Base-by-base conservation (phyloP, 2,113 vertebrate genomes). In the Egretta garzetta region DNA sequence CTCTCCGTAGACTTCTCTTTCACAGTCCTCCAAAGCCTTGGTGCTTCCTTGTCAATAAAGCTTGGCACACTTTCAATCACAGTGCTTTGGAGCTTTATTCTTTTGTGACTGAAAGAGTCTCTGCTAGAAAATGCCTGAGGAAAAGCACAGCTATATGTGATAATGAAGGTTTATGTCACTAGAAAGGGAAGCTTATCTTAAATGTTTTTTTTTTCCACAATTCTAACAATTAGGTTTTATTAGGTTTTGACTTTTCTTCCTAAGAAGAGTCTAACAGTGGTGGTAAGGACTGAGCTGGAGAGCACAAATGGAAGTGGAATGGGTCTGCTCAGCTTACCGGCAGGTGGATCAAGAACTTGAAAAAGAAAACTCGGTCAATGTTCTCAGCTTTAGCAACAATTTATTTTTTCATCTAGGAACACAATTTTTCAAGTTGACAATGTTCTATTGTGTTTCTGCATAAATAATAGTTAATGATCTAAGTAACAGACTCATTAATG, bases 111-210 rank as follows among this genome's bases (percentile, higher is more conserved):
- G 64, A 60, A 76, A 88, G 58, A 80, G 50, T 39, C 74, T 32
- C 74, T 84, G 88, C 43, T 84, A 60, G 76, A 75, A 85, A 91
- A 74, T 68, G 93, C 91, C 91, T 53, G 70, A 74, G 86, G 76
- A 94, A 94, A 81, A 81, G 70, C 60, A 87, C 27, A 88, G 37
- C 72, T 93, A 32, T 35, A 50, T 67, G 55, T 59, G 82, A 66
- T 96, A 94, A 93, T 47, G 74, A 92, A 62, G 45, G 62, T 58
- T 96, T 75, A 58, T 88, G 71, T 52, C 58, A 37, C 95, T 88
- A 60, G 53, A 93, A 92, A 92, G 47, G 12, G 71, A 72, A 76
- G 50, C 39, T 91, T 92, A 47, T 86, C 77, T 93, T 93, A 53
- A 80, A 41, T 12, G 58, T 14, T 1, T 45, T 60, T 45, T 60